Evolutionary conservation across 2,113 vertebrate species (phyloP).

Genomic region (Grammomys dolichurus): DNA sequence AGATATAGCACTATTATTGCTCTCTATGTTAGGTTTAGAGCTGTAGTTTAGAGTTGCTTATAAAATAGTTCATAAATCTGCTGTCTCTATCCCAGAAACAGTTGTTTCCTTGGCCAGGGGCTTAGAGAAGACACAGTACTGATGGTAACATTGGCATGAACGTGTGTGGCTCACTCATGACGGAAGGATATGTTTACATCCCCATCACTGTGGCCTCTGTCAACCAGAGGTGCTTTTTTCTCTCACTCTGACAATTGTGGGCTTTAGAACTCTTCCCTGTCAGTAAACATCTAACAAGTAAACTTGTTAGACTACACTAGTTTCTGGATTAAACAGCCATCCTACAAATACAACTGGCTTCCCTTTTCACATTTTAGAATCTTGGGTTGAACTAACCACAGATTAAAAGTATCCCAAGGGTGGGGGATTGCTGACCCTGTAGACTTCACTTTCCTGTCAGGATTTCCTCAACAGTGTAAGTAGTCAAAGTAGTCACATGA

Average conservation of each 20-base stretch:
- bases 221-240: not conserved
- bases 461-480: not conserved
- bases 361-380: not conserved
- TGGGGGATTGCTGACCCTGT: not conserved
- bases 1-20: not conserved
- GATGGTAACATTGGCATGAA: not conserved
- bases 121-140: not conserved
- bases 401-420: not conserved
- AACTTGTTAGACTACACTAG: not conserved
- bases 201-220: not conserved
- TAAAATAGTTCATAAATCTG: slow-evolving; percentile 63
- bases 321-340: not conserved
- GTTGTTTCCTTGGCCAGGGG: slow-evolving; percentile 30
- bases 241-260: not conserved
- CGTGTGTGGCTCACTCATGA: not conserved
- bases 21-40: slow-evolving; percentile 47
- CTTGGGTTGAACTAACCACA: not conserved
- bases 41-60: slow-evolving; percentile 45
- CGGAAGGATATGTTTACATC: not conserved
- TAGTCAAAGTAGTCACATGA: not conserved
- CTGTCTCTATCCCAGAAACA: slow-evolving; percentile 40
- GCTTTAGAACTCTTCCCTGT: not conserved
- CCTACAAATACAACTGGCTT: not conserved
- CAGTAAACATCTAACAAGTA: not conserved
- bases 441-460: not conserved